Base-by-base conservation (phyloP, 2,113 vertebrate species). In the Colinus virginianus region DNA sequence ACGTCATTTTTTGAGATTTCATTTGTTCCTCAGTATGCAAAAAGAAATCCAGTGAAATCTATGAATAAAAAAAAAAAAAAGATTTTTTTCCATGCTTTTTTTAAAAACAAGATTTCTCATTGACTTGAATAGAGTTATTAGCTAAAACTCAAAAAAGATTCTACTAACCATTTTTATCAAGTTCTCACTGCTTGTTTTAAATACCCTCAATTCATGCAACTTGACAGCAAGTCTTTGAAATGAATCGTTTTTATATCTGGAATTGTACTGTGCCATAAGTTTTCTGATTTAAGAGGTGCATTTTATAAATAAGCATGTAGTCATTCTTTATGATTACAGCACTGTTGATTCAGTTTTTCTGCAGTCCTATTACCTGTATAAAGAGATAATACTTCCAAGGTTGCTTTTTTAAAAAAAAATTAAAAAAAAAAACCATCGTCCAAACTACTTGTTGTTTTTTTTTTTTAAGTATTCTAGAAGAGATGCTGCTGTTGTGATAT, bases 401-500 rank as follows among this genome's bases (percentile, higher is more conserved):
- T 62, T 87, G 70, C 1, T 36, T 53, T 32, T 23, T 64, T n/a
- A 84, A 34, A 66, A 87, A n/a, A n/a, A n/a, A n/a, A n/a, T n/a
- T n/a, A 7, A 36, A 36, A 36, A 36, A 36, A 36, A 36, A 36
- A 81, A 88, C 93, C 30, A 32, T 19, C 61, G 40, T 30, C 55
- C 61, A 88, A 94, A 67, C 69, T 95, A 92, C 71, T 69, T 79
- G n/a, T 92, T 96, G 36, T 36, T 36, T 87, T 23, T 48, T 23
- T 53, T 53, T 53, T 53, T 16, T 53, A 94, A 90, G 67, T 94
- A 84, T 87, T 93, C 90, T 69, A 72, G 23, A 96, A 96, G 91
- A 95, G 61, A 92, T 96, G 72, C 88, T 94, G 45, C 89, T 92
- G 92, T 97, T 97, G 97, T 98, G 97, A 98, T 96, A 91, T 17